Evolutionary conservation across 92 coral and sea anemone genomes (phyloP).

Genomic region (Meandrina meandrites): DNA sequence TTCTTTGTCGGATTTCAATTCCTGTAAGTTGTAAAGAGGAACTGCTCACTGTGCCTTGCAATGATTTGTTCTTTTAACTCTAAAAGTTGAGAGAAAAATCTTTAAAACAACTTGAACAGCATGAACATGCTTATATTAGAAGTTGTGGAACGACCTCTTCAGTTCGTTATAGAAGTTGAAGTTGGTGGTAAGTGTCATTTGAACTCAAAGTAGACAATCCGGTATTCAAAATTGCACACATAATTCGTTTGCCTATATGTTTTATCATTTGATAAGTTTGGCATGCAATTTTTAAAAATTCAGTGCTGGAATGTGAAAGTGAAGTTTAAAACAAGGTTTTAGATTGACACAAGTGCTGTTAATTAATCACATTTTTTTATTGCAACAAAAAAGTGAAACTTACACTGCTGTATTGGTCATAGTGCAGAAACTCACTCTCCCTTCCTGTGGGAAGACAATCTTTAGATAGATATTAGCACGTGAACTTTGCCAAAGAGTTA

Average conservation of each 20-base stretch:
- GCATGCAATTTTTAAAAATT: background rate
- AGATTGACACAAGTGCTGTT: background rate
- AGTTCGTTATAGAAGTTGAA: conserved; percentile 36
- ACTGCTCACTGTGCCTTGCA: background rate
- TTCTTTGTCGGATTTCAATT: background rate
- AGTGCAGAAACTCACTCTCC: background rate
- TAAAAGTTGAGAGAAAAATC: background rate
- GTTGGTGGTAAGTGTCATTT: conserved; percentile 42
- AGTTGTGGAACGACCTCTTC: conserved; percentile 34
- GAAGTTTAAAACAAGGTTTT: background rate
- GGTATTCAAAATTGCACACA: background rate
- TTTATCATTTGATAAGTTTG: background rate
- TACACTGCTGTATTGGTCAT: conserved; percentile 30
- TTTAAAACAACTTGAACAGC: background rate
- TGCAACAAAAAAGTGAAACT: conserved; percentile 14
- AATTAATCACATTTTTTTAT: conserved; percentile 5
- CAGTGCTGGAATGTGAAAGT: background rate
- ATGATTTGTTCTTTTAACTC: background rate
- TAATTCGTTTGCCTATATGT: background rate
- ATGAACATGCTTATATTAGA: conserved; percentile 37
- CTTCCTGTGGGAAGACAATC: conserved; percentile 27
- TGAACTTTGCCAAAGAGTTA: conserved; percentile 17
- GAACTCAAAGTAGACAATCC: background rate
- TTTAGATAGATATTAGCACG: conserved; percentile 16
- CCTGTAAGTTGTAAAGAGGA: background rate